Evolutionary conservation across 2,113 vertebrate genomes (phyloP), one percentile per base, ranked within the genome.

Genomic region (Nannobrachium achirus): DNA sequence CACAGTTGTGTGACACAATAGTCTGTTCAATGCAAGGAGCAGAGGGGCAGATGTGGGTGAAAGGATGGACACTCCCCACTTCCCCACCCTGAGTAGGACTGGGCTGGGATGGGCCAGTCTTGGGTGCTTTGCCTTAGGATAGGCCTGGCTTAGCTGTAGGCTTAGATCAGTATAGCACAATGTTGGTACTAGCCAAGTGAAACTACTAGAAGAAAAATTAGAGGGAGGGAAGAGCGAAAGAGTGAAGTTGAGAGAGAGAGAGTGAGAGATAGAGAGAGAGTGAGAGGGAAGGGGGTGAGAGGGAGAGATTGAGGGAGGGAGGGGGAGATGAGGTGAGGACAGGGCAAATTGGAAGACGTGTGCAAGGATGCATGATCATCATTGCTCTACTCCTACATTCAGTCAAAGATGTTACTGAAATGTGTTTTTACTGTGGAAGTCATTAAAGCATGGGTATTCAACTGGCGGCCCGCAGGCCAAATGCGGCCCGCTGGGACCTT

Each of bases 321-420:
- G 70, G 20, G 69, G 46, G 51, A 69, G 59, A 63, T 25, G 18
- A 42, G 41, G 62, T 62, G 58, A 85, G 81, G 76, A 80, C 77
- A 83, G 52, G 44, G 41, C 68, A 64, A 80, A 75, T 83, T 68
- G 41, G 73, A 45, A 44, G 69, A 73, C 66, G 55, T 79, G 75
- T 77, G 76, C 77, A 82, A 41, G 73, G 78, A 86, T 78, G 71
- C 81, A 79, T 80, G 75, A 79, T 74, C 40, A 20, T 71, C 71
- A 48, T 45, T 58, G 52, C 44, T 76, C 41, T 61, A 42, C 56
- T 69, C 62, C 79, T 69, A 66, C 56, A 68, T 78, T 71, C 64
- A 79, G 77, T 50, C 59, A 48, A 52, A 40, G 25, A 25, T 25
- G 5, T 49, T 41, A 57, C 33, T 62, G 46, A 73, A 69, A 79